A percentile compares a stretch with the other conserved stretches of the same genome.
Conservation (phyloP, 2,113 vertebrate species). For the Embiotoca jacksoni region DNA sequence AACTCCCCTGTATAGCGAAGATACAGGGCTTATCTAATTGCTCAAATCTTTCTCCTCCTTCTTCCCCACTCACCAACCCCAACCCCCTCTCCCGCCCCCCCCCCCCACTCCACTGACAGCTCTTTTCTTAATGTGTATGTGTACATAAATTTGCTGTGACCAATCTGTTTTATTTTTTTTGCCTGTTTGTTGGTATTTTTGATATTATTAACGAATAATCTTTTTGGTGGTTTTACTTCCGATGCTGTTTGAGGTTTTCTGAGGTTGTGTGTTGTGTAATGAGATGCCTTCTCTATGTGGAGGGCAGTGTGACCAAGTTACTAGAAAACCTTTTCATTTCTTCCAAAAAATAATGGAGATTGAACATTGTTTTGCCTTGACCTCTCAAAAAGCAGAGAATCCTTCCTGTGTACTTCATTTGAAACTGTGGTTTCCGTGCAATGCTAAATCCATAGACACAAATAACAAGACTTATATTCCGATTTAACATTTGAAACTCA, state of each 20-base stretch:
- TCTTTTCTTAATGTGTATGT: slow-evolving; percentile 85
- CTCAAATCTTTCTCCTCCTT: slow-evolving; percentile 47
- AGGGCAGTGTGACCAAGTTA: slow-evolving; percentile 41
- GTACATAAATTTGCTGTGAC: slow-evolving; percentile 86
- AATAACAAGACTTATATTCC: slow-evolving; percentile 45
- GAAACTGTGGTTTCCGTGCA: slow-evolving; percentile 38
- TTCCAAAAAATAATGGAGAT: slow-evolving; percentile 46
- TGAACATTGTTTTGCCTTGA: slow-evolving; percentile 66
- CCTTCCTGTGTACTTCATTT: slow-evolving; percentile 37
- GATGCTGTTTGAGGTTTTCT: slow-evolving; percentile 65
- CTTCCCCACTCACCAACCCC: slow-evolving; percentile 27
- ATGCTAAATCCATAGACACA: slow-evolving; percentile 37
- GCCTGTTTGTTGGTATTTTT: slow-evolving; percentile 83
- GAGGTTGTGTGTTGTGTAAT: slow-evolving; percentile 59
- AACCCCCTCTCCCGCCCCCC: neutral
- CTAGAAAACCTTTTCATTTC: slow-evolving; percentile 51
- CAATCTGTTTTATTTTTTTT: slow-evolving; percentile 73
- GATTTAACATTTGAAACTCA: slow-evolving; percentile 31
- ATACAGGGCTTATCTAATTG: slow-evolving; percentile 72
- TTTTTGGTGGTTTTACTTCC: slow-evolving; percentile 69
- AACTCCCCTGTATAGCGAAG: slow-evolving; percentile 67
- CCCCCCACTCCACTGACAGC: slow-evolving; percentile 67
- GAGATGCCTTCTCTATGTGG: slow-evolving; percentile 41
- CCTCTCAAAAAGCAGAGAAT: slow-evolving; percentile 45
- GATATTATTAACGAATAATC: slow-evolving; percentile 76